phyloP scores from a whole-genome alignment of 2,888 invertebrate species.

The Gisinianus flammeolus region DNA sequence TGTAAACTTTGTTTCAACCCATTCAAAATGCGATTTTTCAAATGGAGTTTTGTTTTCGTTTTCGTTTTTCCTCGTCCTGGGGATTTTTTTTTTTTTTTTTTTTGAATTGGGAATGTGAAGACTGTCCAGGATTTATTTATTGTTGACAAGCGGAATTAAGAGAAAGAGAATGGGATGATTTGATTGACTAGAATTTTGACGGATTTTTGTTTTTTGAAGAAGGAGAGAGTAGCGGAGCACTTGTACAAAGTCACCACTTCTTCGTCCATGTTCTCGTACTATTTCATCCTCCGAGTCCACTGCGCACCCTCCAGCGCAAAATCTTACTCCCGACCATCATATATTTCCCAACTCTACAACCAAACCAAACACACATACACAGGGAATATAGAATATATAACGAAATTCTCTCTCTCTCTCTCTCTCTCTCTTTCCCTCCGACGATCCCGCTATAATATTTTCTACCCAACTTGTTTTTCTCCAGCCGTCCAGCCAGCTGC shows the following conservation, averaged over 20 bases:
- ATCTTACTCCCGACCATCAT: conserved; percentile 26
- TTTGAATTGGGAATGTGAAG: too few relatives aligned
- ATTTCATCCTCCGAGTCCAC: conserved; percentile 19
- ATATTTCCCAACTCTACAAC: background rate
- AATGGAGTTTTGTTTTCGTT: too few relatives aligned
- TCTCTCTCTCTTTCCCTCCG: background rate
- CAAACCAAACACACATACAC: background rate
- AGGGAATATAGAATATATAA: background rate
- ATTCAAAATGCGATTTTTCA: too few relatives aligned
- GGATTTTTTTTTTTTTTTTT: too few relatives aligned
- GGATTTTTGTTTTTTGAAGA: background rate
- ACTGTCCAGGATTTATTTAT: too few relatives aligned
- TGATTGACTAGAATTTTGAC: too few relatives aligned
- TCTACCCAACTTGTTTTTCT: background rate
- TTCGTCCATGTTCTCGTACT: conserved; percentile 41
- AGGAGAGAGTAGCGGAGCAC: background rate
- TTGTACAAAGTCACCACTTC: conserved; percentile 31
- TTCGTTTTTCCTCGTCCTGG: too few relatives aligned
- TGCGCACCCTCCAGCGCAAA: conserved; percentile 45
- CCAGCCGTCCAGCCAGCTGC: background rate
- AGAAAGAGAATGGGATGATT: too few relatives aligned
- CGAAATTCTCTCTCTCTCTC: background rate
- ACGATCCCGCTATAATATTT: too few relatives aligned
- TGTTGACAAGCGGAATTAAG: too few relatives aligned
- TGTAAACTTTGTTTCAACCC: too few relatives aligned